Percentiles rank a stretch among this genome's conserved stretches.
These are phyloP conservation scores for Coluber constrictor DNA, from an alignment of 2,797 vertebrate species.

Conservation along the genomic window DNA sequence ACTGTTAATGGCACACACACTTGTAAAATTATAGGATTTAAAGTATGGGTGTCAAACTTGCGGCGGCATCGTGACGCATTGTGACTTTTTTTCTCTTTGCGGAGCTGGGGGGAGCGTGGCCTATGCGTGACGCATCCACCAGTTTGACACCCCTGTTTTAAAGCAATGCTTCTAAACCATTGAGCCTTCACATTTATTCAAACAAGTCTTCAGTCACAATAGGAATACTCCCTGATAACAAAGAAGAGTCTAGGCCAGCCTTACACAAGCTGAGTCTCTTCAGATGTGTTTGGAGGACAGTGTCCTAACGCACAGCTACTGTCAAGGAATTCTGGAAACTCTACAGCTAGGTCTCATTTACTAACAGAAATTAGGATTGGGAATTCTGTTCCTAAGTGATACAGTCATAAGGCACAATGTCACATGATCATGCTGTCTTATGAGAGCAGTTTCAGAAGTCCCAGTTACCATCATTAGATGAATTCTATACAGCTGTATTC, in stretches of 20 bases:
- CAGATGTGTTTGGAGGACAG: not conserved
- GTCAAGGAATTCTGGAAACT: not conserved
- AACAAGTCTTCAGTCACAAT: not conserved
- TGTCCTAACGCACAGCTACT: not conserved
- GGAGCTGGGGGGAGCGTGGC: no score
- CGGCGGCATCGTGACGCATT: no score
- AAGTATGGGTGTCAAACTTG: not conserved
- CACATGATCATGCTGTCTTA: not conserved
- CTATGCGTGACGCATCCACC: no score
- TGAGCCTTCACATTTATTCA: not conserved
- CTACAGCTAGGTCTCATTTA: not conserved
- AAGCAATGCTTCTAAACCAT: not conserved
- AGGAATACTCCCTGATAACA: not conserved
- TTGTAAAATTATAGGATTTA: not conserved
- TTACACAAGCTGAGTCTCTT: not conserved
- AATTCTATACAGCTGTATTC: not conserved
- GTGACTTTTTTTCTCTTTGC: no score
- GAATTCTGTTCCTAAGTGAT: not conserved
- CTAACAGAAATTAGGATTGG: not conserved
- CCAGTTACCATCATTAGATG: not conserved
- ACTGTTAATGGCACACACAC: not conserved
- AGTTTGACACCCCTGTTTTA: not conserved
- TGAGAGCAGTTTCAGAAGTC: not conserved
- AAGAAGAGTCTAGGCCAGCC: not conserved
- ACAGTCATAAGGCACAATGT: not conserved